Evolutionary conservation across 2,888 invertebrate genomes (phyloP).

Genomic region (Rhagonycha fulva): DNA sequence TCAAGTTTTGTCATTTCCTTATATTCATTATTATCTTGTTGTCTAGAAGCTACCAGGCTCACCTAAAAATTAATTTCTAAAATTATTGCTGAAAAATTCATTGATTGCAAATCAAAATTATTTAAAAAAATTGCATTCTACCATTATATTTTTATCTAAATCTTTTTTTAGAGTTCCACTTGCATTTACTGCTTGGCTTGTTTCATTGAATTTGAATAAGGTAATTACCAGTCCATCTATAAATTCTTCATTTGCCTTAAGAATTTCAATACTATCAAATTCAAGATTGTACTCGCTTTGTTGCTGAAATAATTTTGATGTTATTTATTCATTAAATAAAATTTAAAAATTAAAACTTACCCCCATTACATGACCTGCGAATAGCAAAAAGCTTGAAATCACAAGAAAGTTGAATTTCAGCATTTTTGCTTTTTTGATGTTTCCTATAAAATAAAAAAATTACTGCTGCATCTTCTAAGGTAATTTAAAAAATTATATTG

Average conservation of each 20-base stretch:
- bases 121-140: background rate
- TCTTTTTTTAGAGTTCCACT: conserved; percentile 19
- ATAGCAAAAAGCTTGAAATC: background rate
- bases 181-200: conserved; percentile 14
- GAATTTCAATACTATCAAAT: conserved; percentile 16
- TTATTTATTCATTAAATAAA: background rate
- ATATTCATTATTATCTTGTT: conserved; percentile 15
- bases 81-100: background rate
- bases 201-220: conserved; percentile 18
- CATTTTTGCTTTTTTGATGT: background rate
- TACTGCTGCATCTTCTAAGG: background rate
- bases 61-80: conserved; percentile 7
- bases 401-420: background rate
- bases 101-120: background rate
- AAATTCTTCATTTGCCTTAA: conserved; percentile 8
- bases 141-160: conserved; percentile 20
- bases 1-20: conserved; percentile 6
- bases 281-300: conserved; percentile 10
- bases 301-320: background rate
- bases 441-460: background rate
- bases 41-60: conserved; percentile 8
- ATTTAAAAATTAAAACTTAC: background rate
- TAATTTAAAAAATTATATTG: background rate
- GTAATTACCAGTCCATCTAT: conserved; percentile 3
- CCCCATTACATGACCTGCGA: background rate